A percentile compares a stretch with the other conserved stretches of the same genome.
Evolutionary conservation across 2,113 vertebrate genomes (phyloP).

Genomic region (Chlorodrepanis virens): DNA sequence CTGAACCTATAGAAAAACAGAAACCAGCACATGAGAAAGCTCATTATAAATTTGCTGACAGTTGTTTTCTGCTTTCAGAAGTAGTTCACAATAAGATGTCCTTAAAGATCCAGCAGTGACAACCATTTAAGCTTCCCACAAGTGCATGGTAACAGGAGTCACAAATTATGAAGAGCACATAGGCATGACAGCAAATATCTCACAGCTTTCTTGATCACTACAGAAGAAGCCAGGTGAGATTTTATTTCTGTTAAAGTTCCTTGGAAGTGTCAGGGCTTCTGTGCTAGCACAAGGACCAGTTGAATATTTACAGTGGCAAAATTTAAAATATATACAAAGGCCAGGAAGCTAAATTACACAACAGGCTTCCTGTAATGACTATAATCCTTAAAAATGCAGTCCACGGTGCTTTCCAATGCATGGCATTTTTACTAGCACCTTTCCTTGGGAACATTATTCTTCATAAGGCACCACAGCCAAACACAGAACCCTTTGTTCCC

Average conservation of each 20-base stretch:
- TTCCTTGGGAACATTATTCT: background rate
- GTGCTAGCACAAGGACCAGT: background rate
- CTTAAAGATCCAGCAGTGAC: background rate
- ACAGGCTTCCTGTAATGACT: background rate
- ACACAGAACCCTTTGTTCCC: background rate
- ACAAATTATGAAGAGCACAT: background rate
- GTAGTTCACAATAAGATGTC: background rate
- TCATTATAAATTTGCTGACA: background rate
- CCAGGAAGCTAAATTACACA: background rate
- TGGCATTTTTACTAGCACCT: background rate
- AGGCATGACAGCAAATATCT: background rate
- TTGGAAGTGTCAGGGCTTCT: background rate
- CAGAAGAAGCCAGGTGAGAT: background rate
- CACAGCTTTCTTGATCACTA: background rate
- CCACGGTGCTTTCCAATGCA: background rate
- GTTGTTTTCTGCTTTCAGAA: conserved; percentile 18
- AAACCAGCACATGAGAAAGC: background rate
- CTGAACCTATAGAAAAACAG: background rate
- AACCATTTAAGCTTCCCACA: background rate
- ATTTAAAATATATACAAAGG: background rate
- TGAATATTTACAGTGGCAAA: background rate
- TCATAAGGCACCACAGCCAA: background rate
- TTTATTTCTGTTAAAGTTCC: background rate
- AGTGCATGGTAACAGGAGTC: background rate
- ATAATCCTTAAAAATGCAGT: background rate